phyloP scores from a whole-genome alignment of 1,140 invertebrate genomes.

The Episyrphus balteatus region DNA sequence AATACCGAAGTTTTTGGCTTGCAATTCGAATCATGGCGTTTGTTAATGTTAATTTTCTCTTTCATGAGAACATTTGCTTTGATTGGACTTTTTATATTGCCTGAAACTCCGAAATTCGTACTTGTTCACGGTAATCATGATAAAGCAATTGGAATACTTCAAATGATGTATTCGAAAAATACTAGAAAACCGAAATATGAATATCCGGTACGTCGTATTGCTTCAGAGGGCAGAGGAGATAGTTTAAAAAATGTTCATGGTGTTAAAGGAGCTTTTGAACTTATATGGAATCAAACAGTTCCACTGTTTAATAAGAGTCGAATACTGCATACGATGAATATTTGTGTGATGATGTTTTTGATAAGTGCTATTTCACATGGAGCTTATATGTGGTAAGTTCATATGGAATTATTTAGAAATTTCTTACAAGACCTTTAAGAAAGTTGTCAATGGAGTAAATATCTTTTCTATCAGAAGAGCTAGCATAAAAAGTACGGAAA shows the following conservation, averaged over 20 bases:
- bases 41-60: slow-evolving; percentile 47
- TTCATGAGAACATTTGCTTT: slow-evolving; percentile 43
- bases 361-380: slow-evolving; percentile 36
- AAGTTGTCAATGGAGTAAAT: too few relatives aligned
- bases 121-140: slow-evolving; percentile 48
- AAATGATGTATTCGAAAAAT: slow-evolving; percentile 49
- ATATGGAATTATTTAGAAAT: too few relatives aligned
- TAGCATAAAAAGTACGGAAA: too few relatives aligned
- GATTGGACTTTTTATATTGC: slow-evolving; percentile 43
- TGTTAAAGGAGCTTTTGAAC: slow-evolving; percentile 18
- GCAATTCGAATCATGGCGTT: slow-evolving; percentile 49
- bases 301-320: slow-evolving; percentile 41
- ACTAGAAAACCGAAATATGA: slow-evolving; percentile 34
- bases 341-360: slow-evolving; percentile 44
- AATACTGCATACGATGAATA: slow-evolving; percentile 43
- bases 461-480: too few relatives aligned
- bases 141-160: slow-evolving; percentile 47
- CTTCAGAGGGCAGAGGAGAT: slow-evolving; percentile 12
- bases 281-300: slow-evolving; percentile 39
- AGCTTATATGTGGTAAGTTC: slow-evolving; percentile 38
- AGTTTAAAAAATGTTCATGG: slow-evolving; percentile 18
- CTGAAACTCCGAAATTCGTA: slow-evolving; percentile 69
- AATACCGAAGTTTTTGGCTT: slow-evolving; percentile 38
- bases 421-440: too few relatives aligned
- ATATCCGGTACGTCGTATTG: slow-evolving; percentile 20